Conservation (phyloP, 2,113 vertebrate species). For the Leiothrix lutea region DNA sequence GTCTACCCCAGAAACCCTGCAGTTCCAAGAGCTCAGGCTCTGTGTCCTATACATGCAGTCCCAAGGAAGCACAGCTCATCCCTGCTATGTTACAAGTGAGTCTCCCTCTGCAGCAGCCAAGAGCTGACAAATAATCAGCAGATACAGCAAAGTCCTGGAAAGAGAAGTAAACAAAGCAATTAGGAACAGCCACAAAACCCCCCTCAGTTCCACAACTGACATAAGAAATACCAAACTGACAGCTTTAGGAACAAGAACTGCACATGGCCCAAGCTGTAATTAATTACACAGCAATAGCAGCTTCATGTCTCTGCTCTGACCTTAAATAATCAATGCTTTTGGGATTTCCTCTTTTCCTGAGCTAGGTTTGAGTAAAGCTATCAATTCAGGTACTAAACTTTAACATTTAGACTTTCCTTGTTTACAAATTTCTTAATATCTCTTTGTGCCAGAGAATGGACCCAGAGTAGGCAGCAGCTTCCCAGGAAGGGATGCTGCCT, state of each 20-base stretch:
- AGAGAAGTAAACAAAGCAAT: conserved; percentile 2
- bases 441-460: background rate
- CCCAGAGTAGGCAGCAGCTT: background rate
- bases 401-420: background rate
- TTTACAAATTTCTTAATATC: background rate
- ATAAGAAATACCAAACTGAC: background rate
- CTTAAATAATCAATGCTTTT: background rate
- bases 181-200: background rate
- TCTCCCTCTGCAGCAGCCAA: background rate
- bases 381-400: background rate
- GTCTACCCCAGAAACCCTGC: background rate
- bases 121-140: background rate
- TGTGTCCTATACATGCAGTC: rapidly evolving
- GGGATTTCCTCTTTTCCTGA: background rate
- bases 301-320: background rate
- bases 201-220: background rate
- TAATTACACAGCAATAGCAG: background rate
- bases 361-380: background rate
- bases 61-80: rapidly evolving
- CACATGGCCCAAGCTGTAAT: background rate
- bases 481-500: background rate
- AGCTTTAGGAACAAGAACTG: background rate
- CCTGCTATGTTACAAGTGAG: background rate
- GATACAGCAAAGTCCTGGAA: background rate
- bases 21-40: background rate